Conservation (phyloP, 2,113 vertebrate species). For the Scomber colias region DNA sequence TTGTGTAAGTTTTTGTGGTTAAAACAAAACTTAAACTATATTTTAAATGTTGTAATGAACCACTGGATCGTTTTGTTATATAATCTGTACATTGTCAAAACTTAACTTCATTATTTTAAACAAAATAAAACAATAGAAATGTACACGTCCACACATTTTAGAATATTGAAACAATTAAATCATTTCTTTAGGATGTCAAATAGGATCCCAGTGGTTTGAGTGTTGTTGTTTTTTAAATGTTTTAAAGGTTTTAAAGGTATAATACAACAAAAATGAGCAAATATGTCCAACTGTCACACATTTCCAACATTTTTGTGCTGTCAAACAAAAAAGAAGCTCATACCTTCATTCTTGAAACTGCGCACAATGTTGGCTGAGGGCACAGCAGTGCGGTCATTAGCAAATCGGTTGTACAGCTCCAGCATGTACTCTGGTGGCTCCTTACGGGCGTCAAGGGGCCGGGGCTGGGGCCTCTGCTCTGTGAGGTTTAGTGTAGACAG, state of each 20-base stretch:
- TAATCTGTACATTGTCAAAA: neutral
- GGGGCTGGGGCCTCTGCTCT: slow-evolving; percentile 82
- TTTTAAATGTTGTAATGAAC: neutral
- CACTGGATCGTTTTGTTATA: neutral
- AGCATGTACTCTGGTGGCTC: slow-evolving; percentile 96
- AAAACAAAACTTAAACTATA: neutral
- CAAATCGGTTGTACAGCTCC: slow-evolving; percentile 94
- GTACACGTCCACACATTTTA: neutral
- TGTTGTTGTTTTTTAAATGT: neutral
- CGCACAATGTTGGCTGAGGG: slow-evolving; percentile 92
- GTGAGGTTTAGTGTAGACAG: slow-evolving; percentile 93
- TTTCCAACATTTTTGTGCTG: neutral
- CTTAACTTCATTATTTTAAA: neutral
- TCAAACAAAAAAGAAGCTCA: slow-evolving; percentile 44
- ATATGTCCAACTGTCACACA: neutral
- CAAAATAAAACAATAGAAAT: neutral
- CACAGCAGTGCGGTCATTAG: slow-evolving; percentile 88
- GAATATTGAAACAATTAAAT: neutral
- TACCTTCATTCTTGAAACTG: slow-evolving; percentile 98
- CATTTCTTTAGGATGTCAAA: slow-evolving; percentile 7
- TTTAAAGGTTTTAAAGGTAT: too few species aligned
- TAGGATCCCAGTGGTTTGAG: neutral
- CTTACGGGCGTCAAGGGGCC: slow-evolving; percentile 76
- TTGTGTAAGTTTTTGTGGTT: slow-evolving; percentile 1
- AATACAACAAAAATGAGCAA: neutral